Conservation (phyloP, 1,140 invertebrate genomes). For the Branchinecta lynchi region DNA sequence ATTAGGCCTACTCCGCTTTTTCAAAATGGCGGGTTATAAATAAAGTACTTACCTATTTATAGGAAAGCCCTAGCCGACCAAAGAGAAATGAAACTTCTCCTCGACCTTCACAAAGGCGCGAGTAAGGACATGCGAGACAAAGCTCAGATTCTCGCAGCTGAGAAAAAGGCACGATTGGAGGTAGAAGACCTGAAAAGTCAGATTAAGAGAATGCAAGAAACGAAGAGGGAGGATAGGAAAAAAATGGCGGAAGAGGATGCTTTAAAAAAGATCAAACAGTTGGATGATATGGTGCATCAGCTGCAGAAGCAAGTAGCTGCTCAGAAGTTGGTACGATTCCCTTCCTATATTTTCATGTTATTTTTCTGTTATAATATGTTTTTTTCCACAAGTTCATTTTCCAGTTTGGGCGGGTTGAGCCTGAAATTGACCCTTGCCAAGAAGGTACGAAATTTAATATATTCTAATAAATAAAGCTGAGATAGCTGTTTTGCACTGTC, state of each 20-base stretch:
- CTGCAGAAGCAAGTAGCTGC: slow-evolving; percentile 38
- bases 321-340: slow-evolving; percentile 54
- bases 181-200: slow-evolving; percentile 72
- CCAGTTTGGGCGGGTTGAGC: too few relatives aligned
- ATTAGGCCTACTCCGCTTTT: too few relatives aligned
- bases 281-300: slow-evolving; percentile 62
- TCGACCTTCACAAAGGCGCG: slow-evolving; percentile 94
- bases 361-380: too few relatives aligned
- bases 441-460: slow-evolving; percentile 7
- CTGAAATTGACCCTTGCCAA: too few relatives aligned
- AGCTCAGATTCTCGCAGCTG: slow-evolving; percentile 86
- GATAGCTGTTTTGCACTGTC: too few relatives aligned
- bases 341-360: too few relatives aligned
- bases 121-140: slow-evolving; percentile 92
- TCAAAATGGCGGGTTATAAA: too few relatives aligned
- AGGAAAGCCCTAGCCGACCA: slow-evolving; percentile 80
- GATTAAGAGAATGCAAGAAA: slow-evolving; percentile 71
- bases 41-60: too few relatives aligned
- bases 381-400: too few relatives aligned
- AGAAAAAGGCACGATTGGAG: slow-evolving; percentile 75
- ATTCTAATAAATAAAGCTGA: neutral
- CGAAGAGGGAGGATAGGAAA: slow-evolving; percentile 75
- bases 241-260: slow-evolving; percentile 91
- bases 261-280: slow-evolving; percentile 78
- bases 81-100: slow-evolving; percentile 61